These are phyloP conservation scores for Turritopsis dohrnii DNA, from an alignment of 30 jellyfish, hydroid and myxozoan species.

Conservation along the genomic window DNA sequence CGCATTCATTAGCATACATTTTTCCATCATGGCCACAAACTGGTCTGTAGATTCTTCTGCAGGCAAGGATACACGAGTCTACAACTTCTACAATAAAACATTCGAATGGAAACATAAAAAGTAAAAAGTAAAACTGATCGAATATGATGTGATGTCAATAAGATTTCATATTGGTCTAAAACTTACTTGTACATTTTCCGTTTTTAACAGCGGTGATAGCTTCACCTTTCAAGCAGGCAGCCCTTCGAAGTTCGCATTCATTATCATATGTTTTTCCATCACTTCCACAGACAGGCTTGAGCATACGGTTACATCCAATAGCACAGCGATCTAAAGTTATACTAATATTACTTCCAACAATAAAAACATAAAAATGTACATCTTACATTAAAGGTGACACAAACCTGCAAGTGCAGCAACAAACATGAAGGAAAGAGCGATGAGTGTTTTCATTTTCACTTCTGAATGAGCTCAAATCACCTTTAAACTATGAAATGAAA, in stretches of 20 bases:
- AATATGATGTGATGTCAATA: too few species aligned
- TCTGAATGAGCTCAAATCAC: neutral
- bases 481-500: too few species aligned
- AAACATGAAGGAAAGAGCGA: neutral
- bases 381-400: too few species aligned
- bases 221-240: neutral
- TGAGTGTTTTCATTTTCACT: neutral
- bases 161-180: too few species aligned
- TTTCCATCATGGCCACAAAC: neutral
- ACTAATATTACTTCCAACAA: too few species aligned
- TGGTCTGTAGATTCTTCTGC: neutral
- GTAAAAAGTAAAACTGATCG: neutral
- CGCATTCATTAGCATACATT: neutral
- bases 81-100: neutral
- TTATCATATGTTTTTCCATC: neutral
- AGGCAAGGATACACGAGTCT: neutral
- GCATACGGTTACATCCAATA: neutral
- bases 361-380: too few species aligned
- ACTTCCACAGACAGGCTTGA: neutral
- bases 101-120: neutral
- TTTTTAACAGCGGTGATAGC: neutral
- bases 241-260: neutral
- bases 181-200: neutral
- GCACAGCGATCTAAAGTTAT: too few species aligned
- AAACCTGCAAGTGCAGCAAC: neutral